Percentiles rank a stretch among this genome's conserved stretches.
These are phyloP conservation scores for Mico argentatus DNA, from an alignment of 2,797 vertebrate genomes.

Conservation along the genomic window DNA sequence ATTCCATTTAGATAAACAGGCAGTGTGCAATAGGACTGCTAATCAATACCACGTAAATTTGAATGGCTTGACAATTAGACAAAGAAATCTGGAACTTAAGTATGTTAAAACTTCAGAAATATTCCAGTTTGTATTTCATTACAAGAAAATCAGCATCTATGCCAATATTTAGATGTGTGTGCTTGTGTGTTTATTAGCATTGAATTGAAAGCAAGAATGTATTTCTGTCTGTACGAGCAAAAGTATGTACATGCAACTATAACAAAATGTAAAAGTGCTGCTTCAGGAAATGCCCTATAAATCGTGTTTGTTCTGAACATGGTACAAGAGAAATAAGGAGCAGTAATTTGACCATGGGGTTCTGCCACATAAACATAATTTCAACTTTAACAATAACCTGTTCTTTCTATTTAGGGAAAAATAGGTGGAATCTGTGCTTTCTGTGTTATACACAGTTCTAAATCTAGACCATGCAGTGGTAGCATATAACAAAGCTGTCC, in stretches of 20 bases:
- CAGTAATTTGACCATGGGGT: neutral
- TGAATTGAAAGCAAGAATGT: neutral
- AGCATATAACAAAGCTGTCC: neutral
- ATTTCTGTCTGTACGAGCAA: slow-evolving; percentile 7
- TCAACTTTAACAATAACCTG: neutral
- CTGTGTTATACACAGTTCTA: slow-evolving; percentile 18
- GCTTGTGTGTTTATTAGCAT: neutral
- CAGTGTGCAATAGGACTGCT: neutral
- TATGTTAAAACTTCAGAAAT: neutral
- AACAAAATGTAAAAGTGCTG: neutral
- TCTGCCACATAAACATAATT: neutral
- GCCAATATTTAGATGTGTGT: neutral
- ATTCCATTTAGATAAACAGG: neutral
- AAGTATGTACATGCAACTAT: slow-evolving; percentile 31
- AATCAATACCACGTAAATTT: neutral
- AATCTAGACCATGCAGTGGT: neutral
- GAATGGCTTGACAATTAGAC: slow-evolving; percentile 19
- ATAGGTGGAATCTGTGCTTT: neutral
- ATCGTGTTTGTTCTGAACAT: neutral
- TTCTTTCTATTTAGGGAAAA: slow-evolving; percentile 41
- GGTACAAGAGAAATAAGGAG: neutral
- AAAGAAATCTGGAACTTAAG: slow-evolving; percentile 6
- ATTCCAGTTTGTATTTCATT: slow-evolving; percentile 57
- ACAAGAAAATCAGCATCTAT: slow-evolving; percentile 53
- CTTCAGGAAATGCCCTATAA: neutral